Percentiles rank a stretch among this genome's conserved stretches.
These are phyloP conservation scores for Caranx melampygus DNA, from an alignment of 2,113 vertebrate species.

Conservation along the genomic window DNA sequence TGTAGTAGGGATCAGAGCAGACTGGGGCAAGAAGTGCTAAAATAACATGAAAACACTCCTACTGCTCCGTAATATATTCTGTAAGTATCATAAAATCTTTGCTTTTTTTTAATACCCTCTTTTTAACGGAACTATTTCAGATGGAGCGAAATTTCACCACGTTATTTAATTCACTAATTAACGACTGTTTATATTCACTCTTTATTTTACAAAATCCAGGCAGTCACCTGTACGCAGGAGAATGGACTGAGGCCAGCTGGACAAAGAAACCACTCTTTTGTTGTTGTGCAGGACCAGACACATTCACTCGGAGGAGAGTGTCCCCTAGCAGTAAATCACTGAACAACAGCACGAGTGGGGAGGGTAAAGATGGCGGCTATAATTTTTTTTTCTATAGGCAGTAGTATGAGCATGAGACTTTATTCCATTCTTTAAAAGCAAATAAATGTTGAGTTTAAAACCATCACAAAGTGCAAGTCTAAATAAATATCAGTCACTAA, in stretches of 20 bases:
- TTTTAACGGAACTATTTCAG: not conserved
- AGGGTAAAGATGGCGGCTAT: conserved; percentile 23
- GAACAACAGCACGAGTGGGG: not conserved
- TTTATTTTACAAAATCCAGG: not conserved
- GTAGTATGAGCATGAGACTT: too few relatives aligned
- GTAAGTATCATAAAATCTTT: not conserved
- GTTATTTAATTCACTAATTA: not conserved
- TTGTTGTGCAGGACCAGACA: conserved; percentile 52
- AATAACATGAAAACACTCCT: too few relatives aligned
- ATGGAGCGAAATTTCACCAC: not conserved
- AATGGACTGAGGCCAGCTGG: conserved; percentile 48
- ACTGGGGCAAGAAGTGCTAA: too few relatives aligned
- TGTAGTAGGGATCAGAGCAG: too few relatives aligned
- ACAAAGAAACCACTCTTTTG: conserved; percentile 68
- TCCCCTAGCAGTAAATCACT: not conserved
- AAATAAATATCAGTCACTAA: too few relatives aligned
- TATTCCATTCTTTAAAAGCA: too few relatives aligned
- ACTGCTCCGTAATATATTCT: not conserved
- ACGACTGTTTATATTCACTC: too few relatives aligned
- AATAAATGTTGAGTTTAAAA: too few relatives aligned
- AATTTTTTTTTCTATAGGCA: not conserved
- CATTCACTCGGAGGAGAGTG: conserved; percentile 15
- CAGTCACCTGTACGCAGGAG: not conserved
- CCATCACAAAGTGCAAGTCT: too few relatives aligned
- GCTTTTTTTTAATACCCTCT: not conserved